Evolutionary conservation across 2,888 invertebrate genomes (phyloP).

Genomic region (Andrena bucephala): DNA sequence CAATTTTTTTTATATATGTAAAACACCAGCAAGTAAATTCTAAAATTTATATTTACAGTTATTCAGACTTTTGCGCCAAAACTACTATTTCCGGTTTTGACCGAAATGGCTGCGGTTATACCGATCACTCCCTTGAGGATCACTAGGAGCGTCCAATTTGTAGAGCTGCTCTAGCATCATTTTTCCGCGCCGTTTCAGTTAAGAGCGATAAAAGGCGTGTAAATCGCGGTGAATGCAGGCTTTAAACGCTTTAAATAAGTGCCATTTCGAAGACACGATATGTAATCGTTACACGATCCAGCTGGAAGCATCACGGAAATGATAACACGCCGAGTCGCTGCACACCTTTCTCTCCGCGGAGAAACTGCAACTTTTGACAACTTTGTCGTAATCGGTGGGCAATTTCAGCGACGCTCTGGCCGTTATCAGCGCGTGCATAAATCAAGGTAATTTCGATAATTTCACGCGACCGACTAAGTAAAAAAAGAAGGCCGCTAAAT

Average conservation of each 20-base stretch:
- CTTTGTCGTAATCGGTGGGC: background rate
- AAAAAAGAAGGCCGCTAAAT: constrained; percentile 28
- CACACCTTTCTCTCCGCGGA: background rate
- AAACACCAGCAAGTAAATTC: no score
- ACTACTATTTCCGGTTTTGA: no score
- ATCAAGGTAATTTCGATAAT: constrained; percentile 30
- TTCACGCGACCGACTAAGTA: constrained; percentile 10
- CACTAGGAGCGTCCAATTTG: background rate
- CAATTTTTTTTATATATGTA: no score
- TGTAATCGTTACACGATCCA: constrained; percentile 2
- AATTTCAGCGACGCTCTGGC: background rate
- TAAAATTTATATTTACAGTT: no score
- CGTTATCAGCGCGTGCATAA: background rate
- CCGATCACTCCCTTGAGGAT: no score
- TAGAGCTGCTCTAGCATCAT: background rate
- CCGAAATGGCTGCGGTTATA: no score
- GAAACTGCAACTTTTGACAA: background rate
- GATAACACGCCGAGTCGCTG: constrained; percentile 3
- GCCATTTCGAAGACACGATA: background rate
- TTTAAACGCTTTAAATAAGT: background rate
- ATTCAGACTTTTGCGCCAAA: no score
- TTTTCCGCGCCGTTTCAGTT: background rate
- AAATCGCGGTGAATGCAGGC: background rate
- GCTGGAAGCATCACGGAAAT: background rate
- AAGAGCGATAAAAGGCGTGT: background rate